phyloP scores from a whole-genome alignment of 1,140 invertebrate species.

The Zaprionus inermis region DNA sequence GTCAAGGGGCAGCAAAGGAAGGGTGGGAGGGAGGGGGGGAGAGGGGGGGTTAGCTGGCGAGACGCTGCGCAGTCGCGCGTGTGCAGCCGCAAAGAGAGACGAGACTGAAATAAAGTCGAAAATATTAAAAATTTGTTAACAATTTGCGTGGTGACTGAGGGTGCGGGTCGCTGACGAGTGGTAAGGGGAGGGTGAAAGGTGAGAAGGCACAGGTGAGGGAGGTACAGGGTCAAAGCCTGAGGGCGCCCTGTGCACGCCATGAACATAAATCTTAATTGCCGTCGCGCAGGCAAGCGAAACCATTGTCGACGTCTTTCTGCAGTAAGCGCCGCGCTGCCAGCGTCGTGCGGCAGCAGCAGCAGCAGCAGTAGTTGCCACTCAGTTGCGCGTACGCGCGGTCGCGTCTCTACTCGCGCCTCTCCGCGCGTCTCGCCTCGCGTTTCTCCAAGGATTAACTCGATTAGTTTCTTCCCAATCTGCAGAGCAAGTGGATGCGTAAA shows the following conservation, averaged over 20 bases:
- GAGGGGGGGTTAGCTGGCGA: background rate
- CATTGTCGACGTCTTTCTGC: conserved; percentile 2
- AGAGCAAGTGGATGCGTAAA: conserved; percentile 55
- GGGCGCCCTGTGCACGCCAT: conserved; percentile 65
- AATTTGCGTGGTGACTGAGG: conserved; percentile 40
- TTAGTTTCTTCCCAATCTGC: background rate
- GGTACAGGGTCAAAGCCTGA: conserved; percentile 40
- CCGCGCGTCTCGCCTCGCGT: background rate
- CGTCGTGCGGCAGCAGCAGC: conserved; percentile 18
- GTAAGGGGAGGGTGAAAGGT: background rate
- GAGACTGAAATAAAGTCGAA: background rate
- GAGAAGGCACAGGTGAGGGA: conserved; percentile 1
- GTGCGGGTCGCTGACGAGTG: background rate
- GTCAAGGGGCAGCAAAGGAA: conserved; percentile 73
- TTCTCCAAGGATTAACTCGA: conserved; percentile 14
- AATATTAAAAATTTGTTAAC: conserved; percentile 58
- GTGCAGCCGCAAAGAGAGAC: conserved; percentile 23
- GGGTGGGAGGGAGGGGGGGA: background rate
- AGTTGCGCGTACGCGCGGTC: conserved; percentile 10
- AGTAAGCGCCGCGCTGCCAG: conserved; percentile 4
- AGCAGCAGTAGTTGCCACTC: conserved; percentile 7
- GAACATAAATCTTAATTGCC: conserved; percentile 81
- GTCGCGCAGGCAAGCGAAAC: conserved; percentile 76
- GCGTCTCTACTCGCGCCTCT: background rate
- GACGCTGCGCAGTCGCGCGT: conserved; percentile 68